Percentiles rank a stretch among this genome's conserved stretches.
phyloP scores from a whole-genome alignment of 2,113 vertebrate species.

The Tinamus guttatus region DNA sequence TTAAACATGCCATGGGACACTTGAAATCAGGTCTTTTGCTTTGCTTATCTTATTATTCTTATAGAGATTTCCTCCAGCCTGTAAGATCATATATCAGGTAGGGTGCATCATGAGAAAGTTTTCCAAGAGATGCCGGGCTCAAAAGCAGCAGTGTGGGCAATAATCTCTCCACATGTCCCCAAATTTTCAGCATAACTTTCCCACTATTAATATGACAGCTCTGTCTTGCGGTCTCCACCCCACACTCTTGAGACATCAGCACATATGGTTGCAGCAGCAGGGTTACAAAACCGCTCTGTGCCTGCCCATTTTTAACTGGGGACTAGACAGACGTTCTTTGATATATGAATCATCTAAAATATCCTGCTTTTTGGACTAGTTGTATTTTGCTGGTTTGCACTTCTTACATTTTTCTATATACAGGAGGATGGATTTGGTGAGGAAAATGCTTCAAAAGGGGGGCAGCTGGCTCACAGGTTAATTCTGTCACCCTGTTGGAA shows the following conservation, averaged over 20 bases:
- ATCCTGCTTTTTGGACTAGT: background rate
- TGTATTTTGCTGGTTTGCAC: background rate
- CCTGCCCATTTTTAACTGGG: background rate
- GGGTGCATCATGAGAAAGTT: background rate
- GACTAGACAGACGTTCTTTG: background rate
- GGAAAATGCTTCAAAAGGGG: background rate
- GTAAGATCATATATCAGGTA: rapidly evolving
- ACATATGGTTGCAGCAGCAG: background rate
- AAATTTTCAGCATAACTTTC: background rate
- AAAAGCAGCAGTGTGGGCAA: background rate
- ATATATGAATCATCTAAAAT: background rate
- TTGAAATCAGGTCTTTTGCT: background rate
- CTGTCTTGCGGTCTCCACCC: background rate
- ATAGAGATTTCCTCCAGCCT: background rate
- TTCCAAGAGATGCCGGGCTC: background rate
- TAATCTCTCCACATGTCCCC: background rate
- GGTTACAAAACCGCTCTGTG: background rate
- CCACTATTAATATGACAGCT: rapidly evolving
- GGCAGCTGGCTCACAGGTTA: background rate
- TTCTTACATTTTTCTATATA: background rate
- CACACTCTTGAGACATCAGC: background rate
- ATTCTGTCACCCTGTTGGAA: background rate
- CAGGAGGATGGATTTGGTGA: background rate
- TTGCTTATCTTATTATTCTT: background rate
- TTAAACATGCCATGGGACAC: background rate